Conservation (phyloP, 2,888 invertebrate species). For the Amblyjoppa proteus region DNA sequence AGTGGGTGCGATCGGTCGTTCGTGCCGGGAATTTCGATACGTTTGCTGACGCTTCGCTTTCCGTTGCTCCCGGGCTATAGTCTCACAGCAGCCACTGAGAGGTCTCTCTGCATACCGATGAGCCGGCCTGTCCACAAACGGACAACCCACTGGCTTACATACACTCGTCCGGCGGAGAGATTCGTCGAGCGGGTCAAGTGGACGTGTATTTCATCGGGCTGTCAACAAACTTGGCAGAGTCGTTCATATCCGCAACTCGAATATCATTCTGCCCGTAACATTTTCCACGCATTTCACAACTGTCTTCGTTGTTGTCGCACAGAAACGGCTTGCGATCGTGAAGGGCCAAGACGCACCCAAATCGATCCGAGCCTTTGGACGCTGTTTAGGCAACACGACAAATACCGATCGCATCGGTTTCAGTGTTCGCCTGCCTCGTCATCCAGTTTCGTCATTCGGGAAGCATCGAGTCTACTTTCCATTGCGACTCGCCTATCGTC, state of each 20-base stretch:
- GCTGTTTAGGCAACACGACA: no score
- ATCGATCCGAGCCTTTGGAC: no score
- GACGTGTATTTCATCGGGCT: background rate
- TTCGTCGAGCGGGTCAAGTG: background rate
- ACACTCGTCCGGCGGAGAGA: conserved; percentile 50
- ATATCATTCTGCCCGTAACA: no score
- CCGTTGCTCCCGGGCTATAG: conserved; percentile 65
- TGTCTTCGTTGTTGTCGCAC: no score
- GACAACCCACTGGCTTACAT: conserved; percentile 78
- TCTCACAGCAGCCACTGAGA: conserved; percentile 70
- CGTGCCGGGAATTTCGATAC: conserved; percentile 79
- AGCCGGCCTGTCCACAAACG: conserved; percentile 62
- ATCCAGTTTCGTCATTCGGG: conserved; percentile 42
- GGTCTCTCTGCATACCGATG: conserved; percentile 77
- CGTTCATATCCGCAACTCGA: background rate
- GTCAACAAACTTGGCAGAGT: background rate
- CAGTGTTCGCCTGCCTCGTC: background rate
- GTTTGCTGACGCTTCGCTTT: conserved; percentile 65
- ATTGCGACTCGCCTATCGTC: conserved; percentile 18
- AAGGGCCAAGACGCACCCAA: no score
- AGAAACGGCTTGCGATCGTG: no score
- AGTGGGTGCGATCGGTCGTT: conserved; percentile 73
- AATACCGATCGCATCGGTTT: background rate
- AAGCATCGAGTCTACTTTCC: conserved; percentile 26
- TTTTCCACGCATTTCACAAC: no score